These are phyloP conservation scores for Linepithema humile DNA, from an alignment of 1,140 invertebrate genomes.

Conservation along the genomic window DNA sequence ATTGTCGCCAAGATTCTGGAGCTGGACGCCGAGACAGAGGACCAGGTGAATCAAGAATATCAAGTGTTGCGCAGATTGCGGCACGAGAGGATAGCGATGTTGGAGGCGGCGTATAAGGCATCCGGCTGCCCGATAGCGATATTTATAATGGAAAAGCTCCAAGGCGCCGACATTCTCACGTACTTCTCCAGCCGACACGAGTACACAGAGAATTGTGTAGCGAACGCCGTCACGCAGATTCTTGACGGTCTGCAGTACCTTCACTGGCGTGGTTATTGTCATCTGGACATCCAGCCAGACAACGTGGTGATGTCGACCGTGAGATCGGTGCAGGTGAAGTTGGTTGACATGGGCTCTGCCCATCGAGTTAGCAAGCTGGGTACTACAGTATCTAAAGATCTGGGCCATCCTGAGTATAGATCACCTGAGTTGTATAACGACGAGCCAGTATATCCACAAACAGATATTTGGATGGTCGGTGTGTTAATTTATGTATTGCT, in stretches of 20 bases:
- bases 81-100: slow-evolving; percentile 93
- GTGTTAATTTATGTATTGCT: slow-evolving; percentile 97
- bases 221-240: slow-evolving; percentile 92
- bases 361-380: slow-evolving; percentile 92
- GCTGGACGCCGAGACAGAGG: slow-evolving; percentile 87
- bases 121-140: slow-evolving; percentile 88
- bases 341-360: slow-evolving; percentile 96
- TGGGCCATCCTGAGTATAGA: slow-evolving; percentile 90
- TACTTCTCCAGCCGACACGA: slow-evolving; percentile 94
- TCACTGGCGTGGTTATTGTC: slow-evolving; percentile 96
- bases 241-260: slow-evolving; percentile 95
- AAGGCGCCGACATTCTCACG: slow-evolving; percentile 95
- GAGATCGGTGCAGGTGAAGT: slow-evolving; percentile 93
- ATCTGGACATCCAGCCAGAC: slow-evolving; percentile 97
- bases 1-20: slow-evolving; percentile 93
- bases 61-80: slow-evolving; percentile 91
- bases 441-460: slow-evolving; percentile 93
- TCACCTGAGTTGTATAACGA: slow-evolving; percentile 97
- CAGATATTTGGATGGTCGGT: slow-evolving; percentile 98
- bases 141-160: slow-evolving; percentile 94
- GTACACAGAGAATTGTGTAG: slow-evolving; percentile 96
- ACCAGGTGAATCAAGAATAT: slow-evolving; percentile 90
- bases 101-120: slow-evolving; percentile 90
- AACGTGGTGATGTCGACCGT: slow-evolving; percentile 98
- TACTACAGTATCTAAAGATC: slow-evolving; percentile 86